A percentile compares a stretch with the other conserved stretches of the same genome.
These are phyloP conservation scores for Orchesella cincta DNA, from an alignment of 1,140 invertebrate genomes.

Conservation along the genomic window DNA sequence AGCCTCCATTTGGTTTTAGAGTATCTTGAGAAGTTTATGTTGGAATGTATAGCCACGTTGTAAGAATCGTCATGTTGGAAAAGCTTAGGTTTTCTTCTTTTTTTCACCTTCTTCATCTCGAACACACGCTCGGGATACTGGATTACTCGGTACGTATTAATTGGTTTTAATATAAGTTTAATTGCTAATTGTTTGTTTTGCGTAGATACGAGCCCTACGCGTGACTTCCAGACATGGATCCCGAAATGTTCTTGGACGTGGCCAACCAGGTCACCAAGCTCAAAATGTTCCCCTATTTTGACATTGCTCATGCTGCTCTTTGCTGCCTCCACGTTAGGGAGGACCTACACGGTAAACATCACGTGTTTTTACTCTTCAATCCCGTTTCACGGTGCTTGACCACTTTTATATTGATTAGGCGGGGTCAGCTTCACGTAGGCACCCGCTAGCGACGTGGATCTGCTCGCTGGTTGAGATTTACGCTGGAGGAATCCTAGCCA, in stretches of 20 bases:
- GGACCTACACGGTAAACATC: constrained; percentile 80
- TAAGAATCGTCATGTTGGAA: background rate
- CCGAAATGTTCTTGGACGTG: constrained; percentile 93
- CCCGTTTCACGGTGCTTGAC: background rate
- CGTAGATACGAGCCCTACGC: too few relatives aligned
- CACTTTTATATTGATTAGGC: constrained; percentile 62
- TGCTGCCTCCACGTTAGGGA: constrained; percentile 90
- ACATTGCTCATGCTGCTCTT: constrained; percentile 89
- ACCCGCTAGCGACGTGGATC: constrained; percentile 95
- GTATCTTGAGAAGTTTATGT: too few relatives aligned
- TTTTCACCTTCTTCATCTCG: background rate
- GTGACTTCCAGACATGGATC: constrained; percentile 82
- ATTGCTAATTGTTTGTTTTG: background rate
- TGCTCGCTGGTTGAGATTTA: constrained; percentile 98
- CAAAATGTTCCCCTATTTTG: constrained; percentile 99
- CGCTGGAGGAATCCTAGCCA: constrained; percentile 91
- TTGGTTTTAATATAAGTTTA: background rate
- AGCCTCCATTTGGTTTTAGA: too few relatives aligned
- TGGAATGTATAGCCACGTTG: too few relatives aligned
- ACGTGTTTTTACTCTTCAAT: background rate
- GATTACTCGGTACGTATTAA: too few relatives aligned
- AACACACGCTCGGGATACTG: background rate
- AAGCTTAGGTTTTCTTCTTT: background rate
- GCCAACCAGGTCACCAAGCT: constrained; percentile 98
- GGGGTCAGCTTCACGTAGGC: constrained; percentile 92